Evolutionary conservation across 2,888 invertebrate species (phyloP).

Genomic region (Apotomis capreana): DNA sequence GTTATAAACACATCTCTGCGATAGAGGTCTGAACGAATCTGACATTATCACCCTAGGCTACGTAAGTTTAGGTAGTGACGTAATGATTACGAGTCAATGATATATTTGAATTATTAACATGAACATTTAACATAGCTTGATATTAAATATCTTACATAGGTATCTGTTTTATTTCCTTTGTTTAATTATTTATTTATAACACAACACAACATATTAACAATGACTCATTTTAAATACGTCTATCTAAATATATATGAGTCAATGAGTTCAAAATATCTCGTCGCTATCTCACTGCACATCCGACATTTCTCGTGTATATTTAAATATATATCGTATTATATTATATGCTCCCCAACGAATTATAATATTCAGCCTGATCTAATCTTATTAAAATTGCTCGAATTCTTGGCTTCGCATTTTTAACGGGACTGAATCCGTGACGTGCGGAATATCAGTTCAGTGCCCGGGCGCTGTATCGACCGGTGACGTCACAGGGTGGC

Average conservation of each 20-base stretch:
- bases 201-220: too few species aligned
- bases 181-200: too few species aligned
- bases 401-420: constrained; percentile 7
- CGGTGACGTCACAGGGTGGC: constrained; percentile 57
- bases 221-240: too few species aligned
- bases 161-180: too few species aligned
- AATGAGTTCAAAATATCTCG: background rate
- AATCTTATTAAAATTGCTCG: background rate
- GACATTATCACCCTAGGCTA: background rate
- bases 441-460: constrained; percentile 58
- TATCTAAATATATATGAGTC: background rate
- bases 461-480: constrained; percentile 65
- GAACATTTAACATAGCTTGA: too few species aligned
- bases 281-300: background rate
- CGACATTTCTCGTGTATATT: background rate
- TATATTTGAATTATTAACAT: too few species aligned
- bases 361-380: background rate
- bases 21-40: background rate
- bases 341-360: background rate
- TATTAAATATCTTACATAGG: too few species aligned
- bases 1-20: too few species aligned
- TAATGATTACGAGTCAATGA: too few species aligned
- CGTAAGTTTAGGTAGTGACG: background rate
- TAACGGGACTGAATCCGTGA: constrained; percentile 45
- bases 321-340: too few species aligned